These are phyloP conservation scores for Apamea sordens DNA, from an alignment of 2,888 invertebrate species.

Conservation along the genomic window DNA sequence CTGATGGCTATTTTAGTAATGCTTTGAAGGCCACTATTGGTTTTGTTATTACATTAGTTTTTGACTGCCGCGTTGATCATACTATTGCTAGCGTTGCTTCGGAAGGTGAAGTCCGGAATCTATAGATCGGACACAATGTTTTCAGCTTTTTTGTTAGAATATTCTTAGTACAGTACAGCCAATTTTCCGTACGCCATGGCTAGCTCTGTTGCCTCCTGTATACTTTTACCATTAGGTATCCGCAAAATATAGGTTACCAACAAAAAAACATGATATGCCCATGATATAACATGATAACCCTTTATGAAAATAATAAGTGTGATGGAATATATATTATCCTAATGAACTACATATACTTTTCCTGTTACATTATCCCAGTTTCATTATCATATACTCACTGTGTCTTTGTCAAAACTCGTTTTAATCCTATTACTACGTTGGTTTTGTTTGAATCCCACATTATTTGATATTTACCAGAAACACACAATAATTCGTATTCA, in stretches of 20 bases:
- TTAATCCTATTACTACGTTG: slow-evolving; percentile 57
- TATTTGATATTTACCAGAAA: slow-evolving; percentile 60
- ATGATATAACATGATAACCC: no score
- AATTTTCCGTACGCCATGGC: neutral
- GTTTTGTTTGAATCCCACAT: slow-evolving; percentile 53
- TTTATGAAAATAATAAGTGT: neutral
- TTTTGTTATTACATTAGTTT: slow-evolving; percentile 72
- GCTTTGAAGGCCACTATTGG: slow-evolving; percentile 75
- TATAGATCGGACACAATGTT: neutral
- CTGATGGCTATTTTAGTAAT: slow-evolving; percentile 76
- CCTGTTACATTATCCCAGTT: slow-evolving; percentile 64
- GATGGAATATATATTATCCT: neutral
- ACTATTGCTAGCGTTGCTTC: no score
- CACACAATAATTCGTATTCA: slow-evolving; percentile 53
- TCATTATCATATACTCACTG: slow-evolving; percentile 30
- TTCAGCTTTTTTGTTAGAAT: slow-evolving; percentile 5
- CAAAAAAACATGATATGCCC: neutral
- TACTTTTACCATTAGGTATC: neutral
- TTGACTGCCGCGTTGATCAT: slow-evolving; percentile 57
- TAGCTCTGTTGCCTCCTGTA: neutral
- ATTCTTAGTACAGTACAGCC: neutral
- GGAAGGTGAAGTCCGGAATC: slow-evolving; percentile 9
- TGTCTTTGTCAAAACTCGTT: slow-evolving; percentile 49
- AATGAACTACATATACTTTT: slow-evolving; percentile 54
- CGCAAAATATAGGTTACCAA: neutral